phyloP scores from a whole-genome alignment of 2,797 vertebrate species.

The Scyliorhinus canicula region DNA sequence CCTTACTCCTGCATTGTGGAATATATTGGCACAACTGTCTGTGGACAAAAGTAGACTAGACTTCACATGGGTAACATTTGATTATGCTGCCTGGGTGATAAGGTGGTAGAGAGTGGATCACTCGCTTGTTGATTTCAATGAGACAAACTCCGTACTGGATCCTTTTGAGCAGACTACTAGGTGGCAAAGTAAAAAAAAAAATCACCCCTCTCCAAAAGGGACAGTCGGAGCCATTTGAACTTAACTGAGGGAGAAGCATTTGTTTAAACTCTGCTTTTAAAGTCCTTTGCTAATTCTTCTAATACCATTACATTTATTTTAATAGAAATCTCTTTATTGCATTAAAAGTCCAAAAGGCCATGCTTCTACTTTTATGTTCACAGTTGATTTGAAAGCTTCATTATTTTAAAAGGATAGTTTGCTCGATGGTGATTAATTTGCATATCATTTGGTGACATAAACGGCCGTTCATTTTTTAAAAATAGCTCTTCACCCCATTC shows the following conservation, averaged over 20 bases:
- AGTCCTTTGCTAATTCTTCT: neutral
- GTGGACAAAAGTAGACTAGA: neutral
- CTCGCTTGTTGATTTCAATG: neutral
- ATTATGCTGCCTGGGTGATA: neutral
- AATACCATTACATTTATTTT: neutral
- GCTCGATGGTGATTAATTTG: neutral
- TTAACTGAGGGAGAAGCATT: neutral
- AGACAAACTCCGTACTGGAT: neutral
- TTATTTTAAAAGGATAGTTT: constrained; percentile 17
- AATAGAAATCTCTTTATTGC: neutral
- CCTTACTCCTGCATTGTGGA: neutral
- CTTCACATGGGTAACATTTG: neutral
- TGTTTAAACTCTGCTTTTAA: neutral
- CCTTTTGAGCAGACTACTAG: neutral
- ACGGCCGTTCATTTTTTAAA: neutral
- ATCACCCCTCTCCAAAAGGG: neutral
- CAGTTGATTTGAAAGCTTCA: constrained; percentile 14
- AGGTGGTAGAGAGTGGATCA: neutral
- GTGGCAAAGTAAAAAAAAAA: neutral
- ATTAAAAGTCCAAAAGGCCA: neutral
- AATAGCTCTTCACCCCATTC: neutral
- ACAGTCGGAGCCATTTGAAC: neutral
- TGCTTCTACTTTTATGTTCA: neutral
- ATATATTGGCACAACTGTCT: neutral
- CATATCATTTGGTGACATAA: constrained; percentile 26